Base-by-base conservation (phyloP, 2,113 vertebrate species). In the Sigmodon hispidus region DNA sequence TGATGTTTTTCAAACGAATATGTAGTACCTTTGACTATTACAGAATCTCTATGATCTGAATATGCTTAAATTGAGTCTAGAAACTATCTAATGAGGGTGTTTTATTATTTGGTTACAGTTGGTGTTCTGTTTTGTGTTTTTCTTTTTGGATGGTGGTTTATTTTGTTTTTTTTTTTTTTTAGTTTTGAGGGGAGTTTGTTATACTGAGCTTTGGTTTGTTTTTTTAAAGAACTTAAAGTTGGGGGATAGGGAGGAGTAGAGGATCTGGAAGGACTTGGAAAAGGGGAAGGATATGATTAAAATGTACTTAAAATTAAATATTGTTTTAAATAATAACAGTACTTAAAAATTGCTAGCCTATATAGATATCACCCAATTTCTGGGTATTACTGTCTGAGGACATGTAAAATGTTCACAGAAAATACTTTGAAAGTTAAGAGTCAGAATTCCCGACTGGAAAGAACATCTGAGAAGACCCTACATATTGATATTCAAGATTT, bases 401-500 rank as follows among this genome's bases (percentile, higher is more conserved):
- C 1, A 5, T 52, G 8, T 67, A n/a, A 77, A 91, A 45, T 84
- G 75, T 79, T 43, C 52, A 81, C 31, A 89, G 90, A 90, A 86
- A 67, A 21, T 90, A 80, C 80, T 93, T 87, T 92, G 43, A 90
- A 1, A 34, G 29, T 87, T 75, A 89, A 50, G 84, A 93, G 76
- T 90, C 65, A 85, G 43, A 17, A 40, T 89, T 17, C 69, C 89
- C 79, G 75, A 48, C 29, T 85, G 63, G 75, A 90, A 88, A 84
- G 65, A 93, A 26, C 22, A 84, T 36, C 69, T 84, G 84, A 63
- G 81, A 12, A 83, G 13, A 55, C 11, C 85, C 12, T 86, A 69
- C 89, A 93, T 67, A 52, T 36, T 61, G 76, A 17, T 15, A 80
- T 93, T 95, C 10, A 87, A 84, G 85, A 73, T 93, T 94, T 90